Evolutionary conservation across 2,797 vertebrate species (phyloP).

Genomic region (Valencia hispanica): DNA sequence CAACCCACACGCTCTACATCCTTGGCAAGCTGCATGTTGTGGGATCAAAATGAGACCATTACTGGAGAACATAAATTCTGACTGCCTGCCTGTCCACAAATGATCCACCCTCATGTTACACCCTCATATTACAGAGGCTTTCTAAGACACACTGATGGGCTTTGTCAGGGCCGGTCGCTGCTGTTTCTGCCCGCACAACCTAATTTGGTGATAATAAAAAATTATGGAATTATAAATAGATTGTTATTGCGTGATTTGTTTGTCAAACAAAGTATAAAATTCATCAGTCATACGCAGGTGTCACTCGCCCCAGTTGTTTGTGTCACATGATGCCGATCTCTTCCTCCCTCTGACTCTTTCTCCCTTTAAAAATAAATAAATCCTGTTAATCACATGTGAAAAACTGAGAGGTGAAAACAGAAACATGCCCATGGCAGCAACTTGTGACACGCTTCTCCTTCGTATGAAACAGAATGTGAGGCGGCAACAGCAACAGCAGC

Average conservation of each 20-base stretch:
- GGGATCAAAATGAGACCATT: constrained; percentile 63
- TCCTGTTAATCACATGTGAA: constrained; percentile 39
- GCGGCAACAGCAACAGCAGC: constrained; percentile 31
- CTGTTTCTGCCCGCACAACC: constrained; percentile 26
- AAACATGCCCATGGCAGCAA: constrained; percentile 42
- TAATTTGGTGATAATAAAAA: constrained; percentile 25
- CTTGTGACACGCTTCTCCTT: constrained; percentile 47
- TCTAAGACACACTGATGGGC: constrained; percentile 61
- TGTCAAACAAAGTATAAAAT: too few species aligned
- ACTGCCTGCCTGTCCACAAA: constrained; percentile 52
- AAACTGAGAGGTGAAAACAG: constrained; percentile 50
- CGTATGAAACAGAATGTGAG: constrained; percentile 31
- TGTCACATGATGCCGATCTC: constrained; percentile 23
- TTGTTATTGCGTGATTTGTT: constrained; percentile 5
- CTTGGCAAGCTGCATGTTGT: constrained; percentile 62
- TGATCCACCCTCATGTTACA: constrained; percentile 50
- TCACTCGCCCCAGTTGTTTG: constrained; percentile 2
- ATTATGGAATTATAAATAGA: constrained; percentile 24
- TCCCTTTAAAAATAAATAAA: too few species aligned
- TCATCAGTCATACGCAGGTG: constrained; percentile 3
- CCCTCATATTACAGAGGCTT: constrained; percentile 48
- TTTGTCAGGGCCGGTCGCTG: constrained; percentile 49
- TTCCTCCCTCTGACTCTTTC: constrained; percentile 14
- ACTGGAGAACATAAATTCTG: constrained; percentile 51
- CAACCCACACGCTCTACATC: constrained; percentile 67